Evolutionary conservation across 2,113 vertebrate genomes (phyloP), one percentile per base, ranked within the genome.

Genomic region (Acanthisitta chloris): DNA sequence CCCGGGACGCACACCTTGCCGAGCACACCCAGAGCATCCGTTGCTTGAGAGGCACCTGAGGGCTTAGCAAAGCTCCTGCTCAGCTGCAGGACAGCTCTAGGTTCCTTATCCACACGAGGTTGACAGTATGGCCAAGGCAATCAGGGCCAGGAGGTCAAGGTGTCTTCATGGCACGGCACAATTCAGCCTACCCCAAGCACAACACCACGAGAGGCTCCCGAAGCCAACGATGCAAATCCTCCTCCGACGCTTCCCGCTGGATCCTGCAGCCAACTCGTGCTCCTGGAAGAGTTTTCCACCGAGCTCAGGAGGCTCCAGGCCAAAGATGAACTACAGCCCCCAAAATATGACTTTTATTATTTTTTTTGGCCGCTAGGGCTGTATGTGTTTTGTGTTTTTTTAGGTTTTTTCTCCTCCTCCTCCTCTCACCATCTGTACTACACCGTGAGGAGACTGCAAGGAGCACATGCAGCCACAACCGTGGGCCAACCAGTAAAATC

Each of bases 391-490:
- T n/a, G n/a, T n/a, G n/a, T n/a, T n/a, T n/a, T n/a, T n/a, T n/a
- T n/a, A n/a, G n/a, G n/a, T n/a, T n/a, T n/a, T n/a, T n/a, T n/a
- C n/a, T n/a, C n/a, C n/a, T n/a, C n/a, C n/a, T 96, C 93, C 76
- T 97, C 95, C 97, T 97, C 95, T 98, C 97, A 97, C 97, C 95
- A 88, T 97, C 96, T 97, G 97, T 90, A 92, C 97, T 97, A 98
- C 90, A 92, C 95, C 92, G 94, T 84, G 97, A 97, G 92, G 97
- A 86, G 87, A 64, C 94, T 28, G 96, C 97, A 45, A 96, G 76
- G 86, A 76, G 83, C 72, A 88, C 98, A 98, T 98, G 98, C 98
- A 98, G n/a, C n/a, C n/a, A n/a, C n/a, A n/a, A n/a, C n/a, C n/a
- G n/a, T n/a, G n/a, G n/a, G n/a, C n/a, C n/a, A n/a, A n/a, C n/a